A percentile compares a stretch with the other conserved stretches of the same genome.
Conservation (phyloP, 1,140 invertebrate genomes). For the Onthophagus taurus region DNA sequence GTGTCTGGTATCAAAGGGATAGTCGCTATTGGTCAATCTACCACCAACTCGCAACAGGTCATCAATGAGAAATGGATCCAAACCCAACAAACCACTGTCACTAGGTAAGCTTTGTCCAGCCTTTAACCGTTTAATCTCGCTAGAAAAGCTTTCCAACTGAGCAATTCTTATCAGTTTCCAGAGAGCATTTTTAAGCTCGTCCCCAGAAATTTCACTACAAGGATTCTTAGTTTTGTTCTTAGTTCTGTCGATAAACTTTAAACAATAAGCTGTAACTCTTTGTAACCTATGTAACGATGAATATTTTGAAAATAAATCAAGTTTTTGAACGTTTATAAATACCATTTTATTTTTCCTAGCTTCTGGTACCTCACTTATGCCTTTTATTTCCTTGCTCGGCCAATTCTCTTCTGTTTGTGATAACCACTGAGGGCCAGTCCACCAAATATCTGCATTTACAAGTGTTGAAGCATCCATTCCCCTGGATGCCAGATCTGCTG, state of each 20-base stretch:
- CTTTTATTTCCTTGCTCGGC: too few species aligned
- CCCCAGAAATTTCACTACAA: too few species aligned
- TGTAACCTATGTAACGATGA: conserved; percentile 6
- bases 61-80: too few species aligned
- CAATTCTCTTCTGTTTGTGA: not conserved
- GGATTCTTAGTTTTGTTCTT: too few species aligned
- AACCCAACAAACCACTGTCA: not conserved
- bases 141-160: not conserved
- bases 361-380: too few species aligned
- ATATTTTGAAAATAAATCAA: conserved; percentile 8
- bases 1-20: not conserved
- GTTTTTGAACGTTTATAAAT: too few species aligned
- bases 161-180: too few species aligned
- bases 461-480: conserved; percentile 17
- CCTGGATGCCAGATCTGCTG: conserved; percentile 26
- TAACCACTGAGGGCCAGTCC: conserved; percentile 14
- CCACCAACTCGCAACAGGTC: conserved; percentile 5
- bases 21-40: not conserved
- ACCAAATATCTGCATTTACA: conserved; percentile 16
- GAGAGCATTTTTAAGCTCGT: too few species aligned
- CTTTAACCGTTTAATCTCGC: not conserved
- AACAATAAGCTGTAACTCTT: conserved; percentile 10
- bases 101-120: not conserved
- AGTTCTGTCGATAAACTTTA: too few species aligned
- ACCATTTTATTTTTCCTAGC: too few species aligned